phyloP scores from a whole-genome alignment of 2,113 vertebrate species.

The Mungos mungo region DNA sequence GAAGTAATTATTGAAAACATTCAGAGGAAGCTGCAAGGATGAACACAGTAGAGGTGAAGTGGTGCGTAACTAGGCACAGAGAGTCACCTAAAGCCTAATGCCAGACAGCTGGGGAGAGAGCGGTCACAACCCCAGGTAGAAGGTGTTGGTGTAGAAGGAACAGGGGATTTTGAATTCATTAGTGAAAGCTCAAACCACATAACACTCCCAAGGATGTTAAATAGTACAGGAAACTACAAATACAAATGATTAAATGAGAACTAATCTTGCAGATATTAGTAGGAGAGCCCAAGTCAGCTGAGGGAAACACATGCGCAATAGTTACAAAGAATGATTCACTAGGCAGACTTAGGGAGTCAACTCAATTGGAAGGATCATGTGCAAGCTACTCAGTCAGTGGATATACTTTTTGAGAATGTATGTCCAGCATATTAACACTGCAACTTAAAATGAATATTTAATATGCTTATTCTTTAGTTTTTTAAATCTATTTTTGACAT shows the following conservation, averaged over 20 bases:
- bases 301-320: not conserved
- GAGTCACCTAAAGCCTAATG: not conserved
- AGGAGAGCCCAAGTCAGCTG: not conserved
- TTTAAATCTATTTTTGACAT: not conserved
- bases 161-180: not conserved
- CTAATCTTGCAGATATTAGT: not conserved
- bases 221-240: not conserved
- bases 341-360: not conserved
- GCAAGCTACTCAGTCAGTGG: not conserved
- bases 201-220: not conserved
- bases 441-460: not conserved
- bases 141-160: not conserved
- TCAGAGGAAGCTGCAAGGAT: conserved; percentile 88
- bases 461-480: not conserved
- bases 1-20: conserved; percentile 92
- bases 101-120: not conserved
- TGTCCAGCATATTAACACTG: not conserved
- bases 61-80: not conserved
- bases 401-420: not conserved
- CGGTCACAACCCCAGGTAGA: not conserved
- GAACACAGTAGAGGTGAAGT: conserved; percentile 31
- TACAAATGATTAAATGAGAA: not conserved
- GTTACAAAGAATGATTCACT: not conserved
- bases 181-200: not conserved
- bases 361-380: not conserved